Base-by-base conservation (phyloP, 1,140 invertebrate species). In the Pseudomyrmex gracilis region DNA sequence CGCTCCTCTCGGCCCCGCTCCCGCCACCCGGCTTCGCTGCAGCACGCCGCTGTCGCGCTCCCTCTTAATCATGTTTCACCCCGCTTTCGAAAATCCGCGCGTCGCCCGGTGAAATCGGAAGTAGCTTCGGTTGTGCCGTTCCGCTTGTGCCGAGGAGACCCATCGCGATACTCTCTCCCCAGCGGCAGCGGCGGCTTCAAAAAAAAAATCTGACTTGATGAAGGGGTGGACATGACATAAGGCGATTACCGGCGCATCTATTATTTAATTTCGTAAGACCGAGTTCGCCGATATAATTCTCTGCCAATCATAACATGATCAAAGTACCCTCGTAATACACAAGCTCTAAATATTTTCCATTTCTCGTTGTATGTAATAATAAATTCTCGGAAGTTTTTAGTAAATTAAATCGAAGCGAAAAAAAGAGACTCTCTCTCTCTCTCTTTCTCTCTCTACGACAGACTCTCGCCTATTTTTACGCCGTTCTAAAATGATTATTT, bases 51-150 rank as follows among this genome's bases (percentile, higher is more conserved):
- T 80, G 73, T 76, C 85, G 74, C 73, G 78, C 60, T 66, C 47
- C 64, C 82, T 73, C 83, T 89, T 90, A 90, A 89, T 87, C 88
- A 83, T 76, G 83, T 90, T 90, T 87, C 85, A 70, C 68, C 82
- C 82, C 61, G 85, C 60, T 89, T 83, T 84, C 64, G 83, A 86
- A 90, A 89, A 89, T 89, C 85, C 84, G 53, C 78, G 77, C 55
- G 82, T 87, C 71, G 67, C 76, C 63, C 58, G 78, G 15, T 45
- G 45, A 87, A 84, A 80, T 80, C 73, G 67, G 82, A 82, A 82
- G 68, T 70, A 51, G 53, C 61, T 49, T 17, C 76, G 51, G 57
- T 78, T 34, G 5, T 34, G 34, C 34, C 34, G 53, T 66, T 78
- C 13, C 20, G 61, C 66, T 84, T 63, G 1, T 63, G 1, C 47